Conservation (phyloP, 2,797 vertebrate species). For the Rhyacichthys aspro region DNA sequence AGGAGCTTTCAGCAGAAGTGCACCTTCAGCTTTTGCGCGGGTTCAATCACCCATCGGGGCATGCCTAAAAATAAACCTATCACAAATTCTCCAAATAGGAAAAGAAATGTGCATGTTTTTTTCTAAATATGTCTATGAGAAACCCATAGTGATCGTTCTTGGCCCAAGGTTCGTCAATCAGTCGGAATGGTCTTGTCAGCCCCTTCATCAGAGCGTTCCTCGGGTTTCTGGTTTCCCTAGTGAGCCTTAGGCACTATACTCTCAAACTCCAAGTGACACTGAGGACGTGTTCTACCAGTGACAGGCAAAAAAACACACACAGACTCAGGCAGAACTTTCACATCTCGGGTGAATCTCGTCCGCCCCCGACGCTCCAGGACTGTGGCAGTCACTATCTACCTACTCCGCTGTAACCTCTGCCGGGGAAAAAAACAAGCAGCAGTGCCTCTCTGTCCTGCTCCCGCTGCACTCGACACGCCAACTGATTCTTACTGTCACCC, state of each 20-base stretch:
- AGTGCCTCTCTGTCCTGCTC: conserved; percentile 11
- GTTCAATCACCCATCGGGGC: neutral
- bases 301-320: conserved; percentile 15
- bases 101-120: neutral
- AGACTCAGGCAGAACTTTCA: neutral
- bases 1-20: neutral
- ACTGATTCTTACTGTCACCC: conserved; percentile 16
- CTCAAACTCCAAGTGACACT: conserved; percentile 31
- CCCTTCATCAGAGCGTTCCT: conserved; percentile 4
- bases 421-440: conserved; percentile 9
- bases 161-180: neutral
- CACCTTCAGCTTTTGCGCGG: neutral
- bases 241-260: neutral
- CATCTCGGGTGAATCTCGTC: conserved; percentile 6
- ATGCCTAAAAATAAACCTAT: neutral
- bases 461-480: neutral
- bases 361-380: neutral
- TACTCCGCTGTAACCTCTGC: conserved; percentile 9
- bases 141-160: neutral
- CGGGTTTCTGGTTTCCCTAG: neutral
- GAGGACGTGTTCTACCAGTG: conserved; percentile 12
- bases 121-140: neutral
- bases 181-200: neutral
- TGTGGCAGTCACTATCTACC: conserved; percentile 4
- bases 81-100: neutral